Conservation (phyloP, 2,888 invertebrate genomes). For the Tortricodes alternella region DNA sequence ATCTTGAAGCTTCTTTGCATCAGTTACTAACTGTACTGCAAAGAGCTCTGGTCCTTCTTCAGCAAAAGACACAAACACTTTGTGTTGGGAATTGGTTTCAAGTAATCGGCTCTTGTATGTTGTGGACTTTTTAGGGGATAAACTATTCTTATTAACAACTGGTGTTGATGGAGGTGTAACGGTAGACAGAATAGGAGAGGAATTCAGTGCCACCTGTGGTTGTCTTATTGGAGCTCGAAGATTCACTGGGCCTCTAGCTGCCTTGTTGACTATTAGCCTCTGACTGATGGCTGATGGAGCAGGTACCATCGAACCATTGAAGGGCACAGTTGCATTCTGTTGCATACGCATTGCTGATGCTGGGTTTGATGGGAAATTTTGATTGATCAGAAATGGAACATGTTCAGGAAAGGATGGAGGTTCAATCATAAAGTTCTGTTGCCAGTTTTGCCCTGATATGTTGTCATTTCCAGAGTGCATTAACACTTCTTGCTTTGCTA, state of each 20-base stretch:
- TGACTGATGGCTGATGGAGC: constrained; percentile 60
- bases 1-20: constrained; percentile 83
- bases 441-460: constrained; percentile 56
- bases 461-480: constrained; percentile 48
- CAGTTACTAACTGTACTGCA: constrained; percentile 87
- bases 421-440: constrained; percentile 53
- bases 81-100: constrained; percentile 80
- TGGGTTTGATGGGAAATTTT: constrained; percentile 71
- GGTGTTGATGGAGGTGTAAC: constrained; percentile 40
- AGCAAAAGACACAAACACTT: constrained; percentile 88
- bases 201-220: constrained; percentile 49
- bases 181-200: constrained; percentile 33
- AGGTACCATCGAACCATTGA: constrained; percentile 56
- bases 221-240: constrained; percentile 63
- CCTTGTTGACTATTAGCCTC: constrained; percentile 61
- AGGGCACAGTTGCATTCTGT: constrained; percentile 60
- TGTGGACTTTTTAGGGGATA: constrained; percentile 68
- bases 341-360: constrained; percentile 71
- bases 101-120: constrained; percentile 80
- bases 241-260: constrained; percentile 61
- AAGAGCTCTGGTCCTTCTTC: constrained; percentile 91
- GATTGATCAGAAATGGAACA: constrained; percentile 70
- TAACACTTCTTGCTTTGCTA: constrained; percentile 74
- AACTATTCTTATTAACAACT: constrained; percentile 43
- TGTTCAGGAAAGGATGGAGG: constrained; percentile 60